Evolutionary conservation across 2,888 invertebrate species (phyloP), one percentile per base, ranked within the genome.

Genomic region (Amiota communis): DNA sequence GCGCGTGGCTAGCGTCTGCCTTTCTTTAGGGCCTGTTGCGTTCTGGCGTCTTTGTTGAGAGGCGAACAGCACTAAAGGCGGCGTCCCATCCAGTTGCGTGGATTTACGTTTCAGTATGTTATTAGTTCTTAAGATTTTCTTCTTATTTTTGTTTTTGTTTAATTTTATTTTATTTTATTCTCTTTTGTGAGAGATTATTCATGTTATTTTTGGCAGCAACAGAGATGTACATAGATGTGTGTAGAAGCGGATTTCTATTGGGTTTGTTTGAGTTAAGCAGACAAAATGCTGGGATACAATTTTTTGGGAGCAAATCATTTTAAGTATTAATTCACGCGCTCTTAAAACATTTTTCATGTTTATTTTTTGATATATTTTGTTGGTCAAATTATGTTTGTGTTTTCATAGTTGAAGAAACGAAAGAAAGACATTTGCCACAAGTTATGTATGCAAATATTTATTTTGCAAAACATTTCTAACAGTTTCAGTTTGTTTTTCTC

Each of bases 1-100:
- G 77, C 85, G 83, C 82, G 84, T 83, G 83, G 81, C 83, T 82
- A 75, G 83, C 84, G 82, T 84, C 82, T 83, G 80, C 76, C 79
- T 80, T 57, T 73, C 78, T 76, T 80, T 79, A 81, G 77, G 75
- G 82, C 79, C 82, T 84, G 80, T 65, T 72, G 80, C 80, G 78
- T 81, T 84, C 81, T 84, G 75, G 75, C 64, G 71, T 75, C 61
- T 72, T 74, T 13, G 65, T 65, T 65, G 47, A 10, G 46, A 36
- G 65, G n/a, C 23, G 23, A 36, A 36, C 20, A 36, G 46, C n/a
- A 57, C 53, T 13, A 53, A 15, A 15, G 53, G 53, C 53, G 8
- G 53, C 53, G 53, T 53, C 53, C 13, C 20, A 70, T 75, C 72
- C 67, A 51, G 15, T 63, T 65, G 68, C 46, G 15, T 65, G 65